Base-by-base conservation (phyloP, 2,888 invertebrate species). In the Dasypolia templi region DNA sequence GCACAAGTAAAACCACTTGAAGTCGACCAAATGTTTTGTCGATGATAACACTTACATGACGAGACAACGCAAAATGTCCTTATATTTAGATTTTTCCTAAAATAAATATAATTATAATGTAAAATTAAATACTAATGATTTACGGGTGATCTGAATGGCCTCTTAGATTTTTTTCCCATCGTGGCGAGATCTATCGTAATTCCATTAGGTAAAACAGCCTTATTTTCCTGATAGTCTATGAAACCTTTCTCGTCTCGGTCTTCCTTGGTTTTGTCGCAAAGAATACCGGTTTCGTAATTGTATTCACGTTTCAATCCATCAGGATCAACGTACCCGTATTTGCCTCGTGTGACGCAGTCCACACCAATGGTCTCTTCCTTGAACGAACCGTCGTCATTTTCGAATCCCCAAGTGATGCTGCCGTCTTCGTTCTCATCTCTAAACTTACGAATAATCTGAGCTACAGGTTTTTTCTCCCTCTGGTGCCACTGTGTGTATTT, bases 321-420 rank as follows among this genome's bases (percentile, higher is more conserved):
- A 0, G 98, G 98, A 92, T 98, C 98, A 14, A 98, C 96, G 91
- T 98, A 98, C 49, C 98, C 98, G 90, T 98, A 98, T 90, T 97
- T 98, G 63, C 98, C 98, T 81, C 97, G 97, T 19, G 98, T 98
- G 77, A 98, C 93, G 88, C 98, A 98, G 92, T 98, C 98, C 19
- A 97, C 95, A 61, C 98, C 98, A 85, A 98, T 98, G 14, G 97
- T 97, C 95, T 98, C 98, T 91, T 98, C 98, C 91, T 98, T 98
- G 93, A 98, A 98, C 3, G 98, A 97, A 35, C 98, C 98, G 89
- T 98, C 98, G 87, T 98, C 98, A 91, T 98, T 98, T 93, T 98
- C 98, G 89, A 98, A 98, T 65, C 98, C 98, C 98, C 98, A 98
- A 0, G 98, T 98, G 87, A 98, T 98, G 90, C 98, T 98, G 56